Conservation (phyloP, 2,113 vertebrate species). For the Hippocampus barbouri region DNA sequence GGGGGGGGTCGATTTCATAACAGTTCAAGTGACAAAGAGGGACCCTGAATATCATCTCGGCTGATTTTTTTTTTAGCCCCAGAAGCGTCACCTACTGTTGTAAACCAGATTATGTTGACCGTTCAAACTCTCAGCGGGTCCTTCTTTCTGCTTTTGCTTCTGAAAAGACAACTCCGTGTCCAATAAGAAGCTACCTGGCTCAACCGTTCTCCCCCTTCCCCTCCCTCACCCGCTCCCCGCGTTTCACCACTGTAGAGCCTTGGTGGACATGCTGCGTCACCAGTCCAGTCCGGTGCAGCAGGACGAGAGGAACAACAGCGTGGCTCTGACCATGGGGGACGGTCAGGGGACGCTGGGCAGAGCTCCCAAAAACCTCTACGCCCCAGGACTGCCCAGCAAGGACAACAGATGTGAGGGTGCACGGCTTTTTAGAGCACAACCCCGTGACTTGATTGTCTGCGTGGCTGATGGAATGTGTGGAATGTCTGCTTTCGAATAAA, state of each 20-base stretch:
- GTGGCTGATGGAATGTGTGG: not conserved
- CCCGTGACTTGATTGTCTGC: constrained; percentile 11
- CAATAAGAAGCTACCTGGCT: not conserved
- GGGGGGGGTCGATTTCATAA: not conserved
- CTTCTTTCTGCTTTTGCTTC: no score
- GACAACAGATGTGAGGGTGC: constrained; percentile 81
- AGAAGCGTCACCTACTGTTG: no score
- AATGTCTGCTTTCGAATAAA: constrained; percentile 1
- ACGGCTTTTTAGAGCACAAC: constrained; percentile 12
- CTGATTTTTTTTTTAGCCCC: no score
- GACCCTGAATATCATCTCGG: no score
- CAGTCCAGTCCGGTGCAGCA: constrained; percentile 81
- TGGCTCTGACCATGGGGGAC: constrained; percentile 74
- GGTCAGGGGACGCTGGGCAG: constrained; percentile 78
- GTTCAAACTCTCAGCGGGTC: not conserved
- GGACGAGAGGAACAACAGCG: constrained; percentile 84
- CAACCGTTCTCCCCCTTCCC: not conserved
- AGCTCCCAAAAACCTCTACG: constrained; percentile 83
- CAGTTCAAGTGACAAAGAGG: not conserved
- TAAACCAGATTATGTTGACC: no score
- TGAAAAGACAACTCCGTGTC: no score
- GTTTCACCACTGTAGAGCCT: constrained; percentile 67
- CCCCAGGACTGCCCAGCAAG: constrained; percentile 77
- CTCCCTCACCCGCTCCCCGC: no score
- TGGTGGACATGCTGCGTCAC: constrained; percentile 88